Conservation (phyloP, 2,113 vertebrate genomes). For the Myrmecophaga tridactyla region DNA sequence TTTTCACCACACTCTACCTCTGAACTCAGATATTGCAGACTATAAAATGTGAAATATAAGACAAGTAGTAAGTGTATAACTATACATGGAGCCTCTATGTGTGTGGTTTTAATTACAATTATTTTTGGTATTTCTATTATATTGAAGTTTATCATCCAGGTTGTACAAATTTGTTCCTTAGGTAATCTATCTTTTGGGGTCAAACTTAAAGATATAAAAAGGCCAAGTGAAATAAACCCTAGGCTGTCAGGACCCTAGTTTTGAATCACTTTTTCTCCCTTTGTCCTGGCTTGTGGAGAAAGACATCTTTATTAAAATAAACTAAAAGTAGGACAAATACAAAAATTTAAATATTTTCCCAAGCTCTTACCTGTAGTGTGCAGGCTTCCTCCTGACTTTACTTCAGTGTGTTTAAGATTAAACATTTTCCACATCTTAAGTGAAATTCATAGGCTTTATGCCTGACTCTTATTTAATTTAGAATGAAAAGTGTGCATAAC, state of each 20-base stretch:
- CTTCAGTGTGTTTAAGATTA: not conserved
- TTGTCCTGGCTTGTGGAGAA: not conserved
- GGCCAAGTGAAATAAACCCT: not conserved
- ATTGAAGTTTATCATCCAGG: not conserved
- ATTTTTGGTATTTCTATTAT: not conserved
- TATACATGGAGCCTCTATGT: not conserved
- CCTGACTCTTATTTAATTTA: not conserved
- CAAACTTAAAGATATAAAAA: not conserved
- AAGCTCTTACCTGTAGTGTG: not conserved
- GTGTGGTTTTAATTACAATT: not conserved
- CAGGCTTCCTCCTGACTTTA: not conserved
- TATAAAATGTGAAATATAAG: not conserved
- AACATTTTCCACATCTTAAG: not conserved
- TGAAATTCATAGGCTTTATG: not conserved
- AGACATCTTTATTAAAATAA: not conserved
- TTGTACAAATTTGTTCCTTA: not conserved
- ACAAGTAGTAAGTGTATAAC: not conserved
- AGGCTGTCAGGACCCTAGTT: fast-evolving
- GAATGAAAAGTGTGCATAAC: not conserved
- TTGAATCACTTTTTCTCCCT: not conserved
- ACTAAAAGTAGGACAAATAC: not conserved
- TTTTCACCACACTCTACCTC: fast-evolving
- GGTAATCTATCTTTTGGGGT: not conserved
- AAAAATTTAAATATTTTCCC: not conserved
- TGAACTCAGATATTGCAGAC: not conserved